Evolutionary conservation across 2,888 invertebrate species (phyloP).

Genomic region (Gasteruption jaculator): DNA sequence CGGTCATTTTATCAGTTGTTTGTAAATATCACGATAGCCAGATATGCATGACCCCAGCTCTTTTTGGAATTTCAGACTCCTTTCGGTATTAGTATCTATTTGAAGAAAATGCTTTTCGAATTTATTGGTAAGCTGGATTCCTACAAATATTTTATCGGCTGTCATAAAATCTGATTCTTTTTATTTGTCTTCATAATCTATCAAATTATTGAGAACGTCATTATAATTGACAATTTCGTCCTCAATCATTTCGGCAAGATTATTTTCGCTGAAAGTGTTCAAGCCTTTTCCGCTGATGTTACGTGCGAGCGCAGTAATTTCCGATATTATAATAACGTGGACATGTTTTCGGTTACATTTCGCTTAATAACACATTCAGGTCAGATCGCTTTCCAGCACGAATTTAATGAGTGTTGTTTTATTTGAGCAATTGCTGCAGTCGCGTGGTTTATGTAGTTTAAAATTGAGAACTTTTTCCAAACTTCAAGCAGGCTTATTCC

Average conservation of each 20-base stretch:
- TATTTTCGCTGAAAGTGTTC: conserved; percentile 26
- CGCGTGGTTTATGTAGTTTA: conserved; percentile 24
- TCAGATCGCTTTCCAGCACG: conserved; percentile 32
- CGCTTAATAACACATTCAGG: conserved; percentile 32
- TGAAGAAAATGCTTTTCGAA: conserved; percentile 20
- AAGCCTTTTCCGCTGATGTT: conserved; percentile 31
- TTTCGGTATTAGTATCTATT: conserved; percentile 18
- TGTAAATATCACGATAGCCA: conserved; percentile 18
- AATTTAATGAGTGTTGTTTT: conserved; percentile 28
- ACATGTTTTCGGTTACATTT: conserved; percentile 24
- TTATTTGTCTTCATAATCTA: conserved; percentile 18
- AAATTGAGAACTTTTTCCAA: conserved; percentile 29
- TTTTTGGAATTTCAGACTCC: conserved; percentile 18
- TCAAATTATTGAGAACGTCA: conserved; percentile 23
- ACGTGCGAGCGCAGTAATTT: conserved; percentile 27
- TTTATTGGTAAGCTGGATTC: conserved; percentile 16
- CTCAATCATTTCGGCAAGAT: conserved; percentile 23
- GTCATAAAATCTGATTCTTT: conserved; percentile 14
- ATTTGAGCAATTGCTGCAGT: conserved; percentile 23
- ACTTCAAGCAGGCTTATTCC: conserved; percentile 20
- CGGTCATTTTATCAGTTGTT: conserved; percentile 16
- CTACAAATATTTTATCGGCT: conserved; percentile 17
- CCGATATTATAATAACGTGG: conserved; percentile 25
- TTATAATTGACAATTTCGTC: conserved; percentile 25
- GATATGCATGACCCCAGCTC: conserved; percentile 17